These are phyloP conservation scores for Pyrocephalus nanus DNA, from an alignment of 2,797 vertebrate genomes.

Conservation along the genomic window DNA sequence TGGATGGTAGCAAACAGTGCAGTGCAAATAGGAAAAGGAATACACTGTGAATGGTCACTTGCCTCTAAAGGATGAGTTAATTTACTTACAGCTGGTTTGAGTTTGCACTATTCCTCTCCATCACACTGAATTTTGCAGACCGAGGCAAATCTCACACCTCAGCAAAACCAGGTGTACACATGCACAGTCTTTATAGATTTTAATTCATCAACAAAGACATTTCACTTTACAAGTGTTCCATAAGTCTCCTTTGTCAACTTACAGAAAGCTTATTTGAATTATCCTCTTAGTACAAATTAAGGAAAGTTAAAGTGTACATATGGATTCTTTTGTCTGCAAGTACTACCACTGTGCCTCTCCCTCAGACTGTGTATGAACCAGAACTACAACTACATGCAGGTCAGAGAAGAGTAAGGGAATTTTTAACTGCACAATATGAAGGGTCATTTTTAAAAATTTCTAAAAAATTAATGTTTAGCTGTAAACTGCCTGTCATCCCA, in stretches of 20 bases:
- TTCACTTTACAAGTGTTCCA: not conserved
- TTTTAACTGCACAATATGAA: not conserved
- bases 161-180: not conserved
- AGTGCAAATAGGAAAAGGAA: not conserved
- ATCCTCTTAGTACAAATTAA: not conserved
- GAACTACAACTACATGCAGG: not conserved
- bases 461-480: not conserved
- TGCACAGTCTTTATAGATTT: not conserved
- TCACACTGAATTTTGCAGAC: not conserved
- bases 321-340: not conserved
- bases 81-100: not conserved
- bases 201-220: not conserved
- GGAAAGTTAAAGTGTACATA: not conserved
- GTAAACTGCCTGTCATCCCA: not conserved
- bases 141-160: not conserved
- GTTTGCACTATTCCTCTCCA: not conserved
- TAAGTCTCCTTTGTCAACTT: not conserved
- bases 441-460: not conserved
- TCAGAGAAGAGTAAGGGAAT: not conserved
- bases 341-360: not conserved
- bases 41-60: not conserved
- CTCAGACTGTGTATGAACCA: not conserved
- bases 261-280: not conserved
- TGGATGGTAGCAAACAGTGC: not conserved
- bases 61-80: not conserved